phyloP scores from a whole-genome alignment of 2,797 vertebrate species.

The Sparidentex hasta region DNA sequence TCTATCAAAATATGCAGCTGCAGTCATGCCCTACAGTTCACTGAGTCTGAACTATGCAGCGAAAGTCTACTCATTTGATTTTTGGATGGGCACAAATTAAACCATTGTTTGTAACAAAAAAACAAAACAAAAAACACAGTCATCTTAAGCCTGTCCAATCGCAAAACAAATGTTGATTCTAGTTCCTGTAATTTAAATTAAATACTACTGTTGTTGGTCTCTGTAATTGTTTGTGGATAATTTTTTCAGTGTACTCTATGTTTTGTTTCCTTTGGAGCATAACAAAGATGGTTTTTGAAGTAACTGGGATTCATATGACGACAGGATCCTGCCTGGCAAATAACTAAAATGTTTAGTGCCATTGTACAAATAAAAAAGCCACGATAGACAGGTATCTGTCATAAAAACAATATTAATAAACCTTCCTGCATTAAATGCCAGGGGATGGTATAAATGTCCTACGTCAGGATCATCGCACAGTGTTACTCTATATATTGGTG shows the following conservation, averaged over 20 bases:
- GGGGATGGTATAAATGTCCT: too few species aligned
- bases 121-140: background rate
- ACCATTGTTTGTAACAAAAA: slow-evolving; percentile 5
- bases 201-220: background rate
- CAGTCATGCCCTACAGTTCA: background rate
- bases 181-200: background rate
- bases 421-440: background rate
- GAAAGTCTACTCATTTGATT: background rate
- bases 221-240: background rate
- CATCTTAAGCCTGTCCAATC: slow-evolving; percentile 12
- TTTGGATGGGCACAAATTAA: slow-evolving; percentile 2
- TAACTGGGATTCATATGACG: background rate
- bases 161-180: background rate
- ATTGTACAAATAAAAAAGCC: background rate
- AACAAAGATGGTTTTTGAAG: background rate
- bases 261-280: background rate
- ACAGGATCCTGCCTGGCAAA: background rate
- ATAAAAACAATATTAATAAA: background rate
- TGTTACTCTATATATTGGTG: too few species aligned
- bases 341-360: background rate
- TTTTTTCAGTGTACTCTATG: background rate
- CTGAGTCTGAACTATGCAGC: background rate
- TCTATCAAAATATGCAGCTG: background rate
- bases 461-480: too few species aligned
- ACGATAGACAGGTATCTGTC: background rate